A percentile compares a stretch with the other conserved stretches of the same genome.
These are phyloP conservation scores for Saxicola maurus DNA, from an alignment of 2,797 vertebrate genomes.

Conservation along the genomic window DNA sequence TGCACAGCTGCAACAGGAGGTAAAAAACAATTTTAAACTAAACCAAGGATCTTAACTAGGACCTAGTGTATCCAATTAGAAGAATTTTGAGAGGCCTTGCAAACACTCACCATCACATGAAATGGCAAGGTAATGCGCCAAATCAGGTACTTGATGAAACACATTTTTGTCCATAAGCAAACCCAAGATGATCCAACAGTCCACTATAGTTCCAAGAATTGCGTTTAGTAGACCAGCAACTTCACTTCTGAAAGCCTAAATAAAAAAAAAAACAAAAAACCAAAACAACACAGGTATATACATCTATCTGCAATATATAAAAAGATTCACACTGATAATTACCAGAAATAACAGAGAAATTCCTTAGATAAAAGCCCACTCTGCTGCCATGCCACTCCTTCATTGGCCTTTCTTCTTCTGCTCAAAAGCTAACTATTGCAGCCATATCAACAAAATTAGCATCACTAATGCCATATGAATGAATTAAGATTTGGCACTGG, in stretches of 20 bases:
- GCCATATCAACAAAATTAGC: not conserved
- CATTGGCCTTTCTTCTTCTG: not conserved
- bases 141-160: conserved; percentile 78
- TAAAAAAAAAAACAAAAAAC: not conserved
- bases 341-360: not conserved
- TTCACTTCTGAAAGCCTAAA: conserved; percentile 72
- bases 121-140: conserved; percentile 80
- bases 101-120: conserved; percentile 81
- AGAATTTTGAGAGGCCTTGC: not conserved
- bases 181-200: conserved; percentile 88
- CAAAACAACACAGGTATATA: not conserved
- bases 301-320: not conserved
- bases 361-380: not conserved
- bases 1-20: not conserved
- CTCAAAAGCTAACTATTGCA: not conserved
- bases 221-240: conserved; percentile 77
- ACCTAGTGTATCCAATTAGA: not conserved
- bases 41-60: not conserved
- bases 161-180: conserved; percentile 79
- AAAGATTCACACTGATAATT: not conserved
- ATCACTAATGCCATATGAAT: not conserved
- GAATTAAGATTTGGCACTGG: not conserved
- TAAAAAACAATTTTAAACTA: not conserved
- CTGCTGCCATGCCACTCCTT: not conserved
- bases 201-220: conserved; percentile 83